phyloP scores from a whole-genome alignment of 2,113 vertebrate species.

The Cercopithecus mona region DNA sequence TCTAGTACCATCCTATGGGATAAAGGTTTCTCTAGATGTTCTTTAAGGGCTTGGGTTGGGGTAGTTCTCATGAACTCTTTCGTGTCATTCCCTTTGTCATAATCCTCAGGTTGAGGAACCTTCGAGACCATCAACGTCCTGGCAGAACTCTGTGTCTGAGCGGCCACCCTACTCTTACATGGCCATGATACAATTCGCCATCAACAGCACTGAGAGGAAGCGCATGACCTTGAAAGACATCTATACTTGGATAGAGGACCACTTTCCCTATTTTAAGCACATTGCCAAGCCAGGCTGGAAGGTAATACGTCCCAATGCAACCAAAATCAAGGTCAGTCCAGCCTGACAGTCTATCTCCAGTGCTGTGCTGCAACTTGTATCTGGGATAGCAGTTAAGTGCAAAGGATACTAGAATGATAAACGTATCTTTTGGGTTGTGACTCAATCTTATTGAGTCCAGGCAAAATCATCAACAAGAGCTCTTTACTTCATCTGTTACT shows the following conservation, averaged over 20 bases:
- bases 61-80: not conserved
- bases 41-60: not conserved
- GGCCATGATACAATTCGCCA: conserved; percentile 99
- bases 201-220: conserved; percentile 93
- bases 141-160: conserved; percentile 84
- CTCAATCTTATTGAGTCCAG: not conserved
- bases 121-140: not conserved
- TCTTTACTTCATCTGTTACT: not conserved
- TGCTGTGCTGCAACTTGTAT: not conserved
- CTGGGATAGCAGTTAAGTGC: not conserved
- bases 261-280: conserved; percentile 96
- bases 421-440: not conserved
- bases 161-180: conserved; percentile 98
- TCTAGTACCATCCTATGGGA: not conserved
- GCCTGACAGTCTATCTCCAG: not conserved
- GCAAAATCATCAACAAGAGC: not conserved
- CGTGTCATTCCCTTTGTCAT: not conserved
- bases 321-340: not conserved
- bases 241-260: conserved; percentile 96
- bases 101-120: conserved; percentile 77
- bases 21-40: not conserved
- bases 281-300: conserved; percentile 98
- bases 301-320: conserved; percentile 82
- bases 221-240: conserved; percentile 98
- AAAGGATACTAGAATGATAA: not conserved